Evolutionary conservation across 1,140 invertebrate genomes (phyloP), one percentile per base, ranked within the genome.

Genomic region (Nomia melanderi): DNA sequence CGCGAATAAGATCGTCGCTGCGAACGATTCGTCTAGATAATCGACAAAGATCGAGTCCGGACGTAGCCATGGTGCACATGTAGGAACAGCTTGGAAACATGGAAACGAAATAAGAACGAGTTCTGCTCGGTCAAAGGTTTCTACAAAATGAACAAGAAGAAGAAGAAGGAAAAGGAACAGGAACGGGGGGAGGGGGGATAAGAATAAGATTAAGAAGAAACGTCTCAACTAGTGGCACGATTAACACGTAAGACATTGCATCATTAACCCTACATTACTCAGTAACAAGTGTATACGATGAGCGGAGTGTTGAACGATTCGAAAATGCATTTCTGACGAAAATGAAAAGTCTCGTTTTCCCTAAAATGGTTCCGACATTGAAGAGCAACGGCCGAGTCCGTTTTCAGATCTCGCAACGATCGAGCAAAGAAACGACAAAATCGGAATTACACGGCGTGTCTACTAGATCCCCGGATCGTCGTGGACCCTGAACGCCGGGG

Each of bases 391-490:
- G 20, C 47, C n/a, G 47, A 33, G 25, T 53, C 20, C 41, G 39
- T 60, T 31, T 50, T 12, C 27, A 20, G 20, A 39, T 25, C 8
- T 17, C 8, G 47, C 47, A 71, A 74, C 56, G 31, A 33, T 63
- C 44, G 17, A 70, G 27, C 20, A 53, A 29, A 20, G 39, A 67
- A 50, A 31, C 33, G 20, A 36, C n/a, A 47, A 20, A 74, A 20
- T 57, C 50, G 66, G 44, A 54, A 36, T n/a, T 71, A 14, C 29
- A 50, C 33, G 8, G 41, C 36, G 63, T 79, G 59, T 25, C 62
- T 44, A 75, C 66, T 76, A 67, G 65, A 62, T 69, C 77, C 75
- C 66, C 33, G 25, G 23, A 50, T 76, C 59, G 65, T 54, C 53
- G 47, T 53, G 29, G 60, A 31, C 53, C n/a, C n/a, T n/a, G n/a